Conservation (phyloP, 1,140 invertebrate species). For the Drosophila setifemur region DNA sequence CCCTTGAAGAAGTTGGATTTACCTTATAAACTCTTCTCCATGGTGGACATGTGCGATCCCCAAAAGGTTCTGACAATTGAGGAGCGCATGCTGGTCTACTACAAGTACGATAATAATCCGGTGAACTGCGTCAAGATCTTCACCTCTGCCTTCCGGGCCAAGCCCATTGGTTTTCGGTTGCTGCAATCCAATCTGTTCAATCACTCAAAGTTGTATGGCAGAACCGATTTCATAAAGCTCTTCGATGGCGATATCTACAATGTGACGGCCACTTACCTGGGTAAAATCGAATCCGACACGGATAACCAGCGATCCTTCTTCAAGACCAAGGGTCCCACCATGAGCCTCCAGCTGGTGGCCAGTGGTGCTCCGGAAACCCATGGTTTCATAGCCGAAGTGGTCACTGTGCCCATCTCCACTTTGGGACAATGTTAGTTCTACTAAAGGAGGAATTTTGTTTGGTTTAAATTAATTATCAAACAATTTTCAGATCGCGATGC, state of each 20-base stretch:
- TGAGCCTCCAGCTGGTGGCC: constrained; percentile 96
- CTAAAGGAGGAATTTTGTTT: too few species aligned
- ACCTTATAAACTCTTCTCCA: constrained; percentile 96
- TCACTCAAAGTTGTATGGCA: constrained; percentile 90
- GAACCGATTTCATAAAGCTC: constrained; percentile 92
- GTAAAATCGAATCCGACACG: constrained; percentile 87
- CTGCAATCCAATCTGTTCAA: constrained; percentile 97
- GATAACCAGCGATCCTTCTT: constrained; percentile 90
- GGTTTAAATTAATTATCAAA: neutral
- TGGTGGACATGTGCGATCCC: constrained; percentile 98
- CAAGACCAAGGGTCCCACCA: constrained; percentile 88
- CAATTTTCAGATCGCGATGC: constrained; percentile 90
- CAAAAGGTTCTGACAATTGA: constrained; percentile 95
- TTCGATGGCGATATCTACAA: constrained; percentile 98
- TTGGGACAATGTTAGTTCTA: constrained; percentile 92
- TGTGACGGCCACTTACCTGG: constrained; percentile 88
- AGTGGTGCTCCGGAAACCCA: constrained; percentile 96
- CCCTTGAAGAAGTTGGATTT: constrained; percentile 92
- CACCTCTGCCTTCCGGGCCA: constrained; percentile 90
- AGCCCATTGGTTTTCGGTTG: constrained; percentile 94
- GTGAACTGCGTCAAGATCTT: constrained; percentile 99
- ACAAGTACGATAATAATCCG: constrained; percentile 97
- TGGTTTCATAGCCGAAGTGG: constrained; percentile 98
- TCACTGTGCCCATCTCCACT: constrained; percentile 95
- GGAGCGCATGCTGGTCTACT: constrained; percentile 96